Conservation (phyloP, 2,113 vertebrate species). For the Xerus inauris region DNA sequence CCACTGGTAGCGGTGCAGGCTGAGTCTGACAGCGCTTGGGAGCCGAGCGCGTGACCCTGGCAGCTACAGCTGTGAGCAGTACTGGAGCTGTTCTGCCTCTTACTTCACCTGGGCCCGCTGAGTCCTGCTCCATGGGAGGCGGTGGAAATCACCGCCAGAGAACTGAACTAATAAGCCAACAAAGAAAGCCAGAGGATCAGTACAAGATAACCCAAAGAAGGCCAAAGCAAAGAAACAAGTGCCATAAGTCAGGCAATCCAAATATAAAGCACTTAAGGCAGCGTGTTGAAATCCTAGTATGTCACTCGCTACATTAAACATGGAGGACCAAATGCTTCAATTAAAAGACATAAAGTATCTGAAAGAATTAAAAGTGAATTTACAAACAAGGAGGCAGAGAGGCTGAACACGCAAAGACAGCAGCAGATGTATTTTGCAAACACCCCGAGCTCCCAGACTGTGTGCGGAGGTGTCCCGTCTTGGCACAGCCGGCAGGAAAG, state of each 20-base stretch:
- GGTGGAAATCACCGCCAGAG: background rate
- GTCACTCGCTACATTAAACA: background rate
- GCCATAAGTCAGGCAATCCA: background rate
- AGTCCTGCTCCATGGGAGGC: no score
- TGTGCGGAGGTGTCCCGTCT: rapidly evolving
- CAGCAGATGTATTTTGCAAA: background rate
- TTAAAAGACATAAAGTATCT: background rate
- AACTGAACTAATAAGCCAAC: background rate
- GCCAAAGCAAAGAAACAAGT: background rate
- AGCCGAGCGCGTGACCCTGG: no score
- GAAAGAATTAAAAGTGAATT: background rate
- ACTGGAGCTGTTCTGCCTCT: no score
- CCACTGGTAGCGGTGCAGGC: background rate
- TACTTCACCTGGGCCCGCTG: no score
- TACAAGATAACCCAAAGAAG: background rate
- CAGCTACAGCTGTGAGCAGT: no score
- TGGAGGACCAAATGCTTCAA: background rate
- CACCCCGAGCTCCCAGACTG: background rate
- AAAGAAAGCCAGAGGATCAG: background rate
- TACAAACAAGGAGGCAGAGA: background rate
- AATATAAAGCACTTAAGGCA: background rate
- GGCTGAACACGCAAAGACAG: no score
- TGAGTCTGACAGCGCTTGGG: background rate
- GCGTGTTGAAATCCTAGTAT: background rate
- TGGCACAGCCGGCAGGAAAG: background rate